phyloP scores from a whole-genome alignment of 2,797 vertebrate genomes.

The Coccyzus lansbergi region DNA sequence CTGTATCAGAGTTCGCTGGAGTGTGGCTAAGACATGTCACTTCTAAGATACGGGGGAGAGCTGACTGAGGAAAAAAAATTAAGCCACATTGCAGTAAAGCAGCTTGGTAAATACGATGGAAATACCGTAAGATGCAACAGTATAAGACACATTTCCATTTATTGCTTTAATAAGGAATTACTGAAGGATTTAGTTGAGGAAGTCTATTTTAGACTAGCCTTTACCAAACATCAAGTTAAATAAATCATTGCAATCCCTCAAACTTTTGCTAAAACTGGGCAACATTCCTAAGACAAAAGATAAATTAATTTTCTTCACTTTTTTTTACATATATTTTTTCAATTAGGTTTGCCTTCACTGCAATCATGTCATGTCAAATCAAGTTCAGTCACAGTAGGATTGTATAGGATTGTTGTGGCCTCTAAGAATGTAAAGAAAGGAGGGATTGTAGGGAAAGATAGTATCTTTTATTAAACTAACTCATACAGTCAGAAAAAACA shows the following conservation, averaged over 20 bases:
- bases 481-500: background rate
- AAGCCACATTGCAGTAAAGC: background rate
- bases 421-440: background rate
- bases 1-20: conserved; percentile 19
- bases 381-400: conserved; percentile 4
- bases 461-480: background rate
- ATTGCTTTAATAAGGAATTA: background rate
- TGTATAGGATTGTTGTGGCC: conserved; percentile 13
- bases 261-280: background rate
- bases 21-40: background rate
- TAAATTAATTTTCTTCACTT: background rate
- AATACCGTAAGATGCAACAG: background rate
- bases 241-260: background rate
- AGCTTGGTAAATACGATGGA: background rate
- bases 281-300: background rate
- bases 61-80: background rate
- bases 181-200: background rate
- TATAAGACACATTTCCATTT: background rate
- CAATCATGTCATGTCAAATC: conserved; percentile 9
- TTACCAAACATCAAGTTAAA: background rate
- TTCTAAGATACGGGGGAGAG: background rate
- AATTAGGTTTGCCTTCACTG: conserved; percentile 11
- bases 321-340: background rate
- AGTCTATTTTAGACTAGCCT: background rate
- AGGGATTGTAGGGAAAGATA: background rate